phyloP scores from a whole-genome alignment of 2,888 invertebrate genomes.

The Horisme vitalbata region DNA sequence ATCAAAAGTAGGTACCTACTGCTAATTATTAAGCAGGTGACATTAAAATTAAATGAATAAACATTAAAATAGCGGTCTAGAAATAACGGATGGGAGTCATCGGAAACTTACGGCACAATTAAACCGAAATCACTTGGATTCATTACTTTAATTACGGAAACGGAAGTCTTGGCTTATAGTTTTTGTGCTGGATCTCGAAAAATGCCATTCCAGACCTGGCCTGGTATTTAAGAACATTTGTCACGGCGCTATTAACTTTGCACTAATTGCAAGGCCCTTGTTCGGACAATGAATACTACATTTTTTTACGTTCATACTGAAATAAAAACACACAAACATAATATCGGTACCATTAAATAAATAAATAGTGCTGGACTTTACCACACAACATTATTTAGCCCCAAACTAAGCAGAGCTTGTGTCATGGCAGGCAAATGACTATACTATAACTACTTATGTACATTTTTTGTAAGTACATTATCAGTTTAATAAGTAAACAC shows the following conservation, averaged over 20 bases:
- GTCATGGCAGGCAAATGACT: no score
- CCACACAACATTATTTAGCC: no score
- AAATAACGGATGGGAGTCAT: conserved; percentile 57
- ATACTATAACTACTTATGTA: no score
- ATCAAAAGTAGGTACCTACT: no score
- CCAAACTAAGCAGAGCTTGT: no score
- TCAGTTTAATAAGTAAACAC: no score
- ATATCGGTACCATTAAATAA: no score
- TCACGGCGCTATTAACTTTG: conserved; percentile 33
- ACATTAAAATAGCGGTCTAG: conserved; percentile 30
- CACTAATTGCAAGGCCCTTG: conserved; percentile 29
- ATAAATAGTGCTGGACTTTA: no score
- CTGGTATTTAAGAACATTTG: conserved; percentile 41
- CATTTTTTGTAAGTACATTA: no score
- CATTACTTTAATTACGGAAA: conserved; percentile 80
- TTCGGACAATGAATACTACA: conserved; percentile 11
- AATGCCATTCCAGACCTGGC: conserved; percentile 54
- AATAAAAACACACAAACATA: no score
- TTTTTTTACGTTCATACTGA: neutral
- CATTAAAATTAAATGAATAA: conserved; percentile 15
- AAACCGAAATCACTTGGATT: conserved; percentile 70
- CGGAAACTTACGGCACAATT: conserved; percentile 68
- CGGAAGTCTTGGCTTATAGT: conserved; percentile 65
- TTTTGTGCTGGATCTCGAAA: conserved; percentile 47
- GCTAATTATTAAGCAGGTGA: conserved; percentile 19